Evolutionary conservation across 37 sponge, comb jelly and placozoan genomes (phyloP), one percentile per base, ranked within the genome.

Genomic region (Crambe crambe): DNA sequence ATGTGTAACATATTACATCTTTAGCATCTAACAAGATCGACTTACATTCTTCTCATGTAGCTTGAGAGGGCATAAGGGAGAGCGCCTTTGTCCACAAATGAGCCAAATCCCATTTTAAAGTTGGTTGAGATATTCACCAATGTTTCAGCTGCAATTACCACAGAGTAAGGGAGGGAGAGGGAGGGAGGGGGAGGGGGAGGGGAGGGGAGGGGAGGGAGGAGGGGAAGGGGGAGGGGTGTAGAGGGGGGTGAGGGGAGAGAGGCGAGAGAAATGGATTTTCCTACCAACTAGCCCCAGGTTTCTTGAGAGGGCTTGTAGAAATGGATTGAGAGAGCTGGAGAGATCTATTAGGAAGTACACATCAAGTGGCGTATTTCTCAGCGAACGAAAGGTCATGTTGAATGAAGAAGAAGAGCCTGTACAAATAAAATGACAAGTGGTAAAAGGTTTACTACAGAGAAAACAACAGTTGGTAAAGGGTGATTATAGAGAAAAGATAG

Each of bases 311-410:
- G 68, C 40, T 0, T 64, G 32, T 0, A 89, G 40, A 37, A 64
- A 66, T 22, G 6, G 37, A 12, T 0, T 21, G 30, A 83, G 74
- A 20, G 85, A 84, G 32, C 38, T 57, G 6, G 85, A 84, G 22
- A 84, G 34, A 51, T 89, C 90, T 39, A 84, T 38, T 39, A 89
- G 77, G 31, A 84, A 74, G 76, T 89, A 89, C 27, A 89, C 42
- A 70, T 89, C 90, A 23, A 89, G 72, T 10, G 84, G 89, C 1
- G 54, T 30, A 69, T 86, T 79, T 22, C 43, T 51, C n/a, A 67
- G 27, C 0, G 80, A 37, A 1, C 22, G 36, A 37, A 79, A 79
- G 2, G 67, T 47, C 69, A 79, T 66, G 40, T 66, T 79, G 40
- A 79, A 79, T 8, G 25, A 36, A 18, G 36, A 3, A 30, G 80